These are phyloP conservation scores for Plodia interpunctella DNA, from an alignment of 1,140 invertebrate genomes.

Conservation along the genomic window DNA sequence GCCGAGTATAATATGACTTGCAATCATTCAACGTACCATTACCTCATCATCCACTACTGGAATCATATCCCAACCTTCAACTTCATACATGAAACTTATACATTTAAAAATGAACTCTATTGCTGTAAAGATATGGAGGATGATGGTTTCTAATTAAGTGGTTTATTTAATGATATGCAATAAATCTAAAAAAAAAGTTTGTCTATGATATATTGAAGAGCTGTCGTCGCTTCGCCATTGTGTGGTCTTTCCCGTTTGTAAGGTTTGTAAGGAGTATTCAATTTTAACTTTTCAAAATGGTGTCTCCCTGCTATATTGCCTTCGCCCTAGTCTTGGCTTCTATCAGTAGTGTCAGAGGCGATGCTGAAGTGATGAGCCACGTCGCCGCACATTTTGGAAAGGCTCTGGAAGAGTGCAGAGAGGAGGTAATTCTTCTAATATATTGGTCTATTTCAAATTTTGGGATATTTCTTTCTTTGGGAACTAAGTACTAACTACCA, in stretches of 20 bases:
- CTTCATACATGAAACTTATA: neutral
- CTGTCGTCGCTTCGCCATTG: neutral
- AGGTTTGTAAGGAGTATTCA: no score
- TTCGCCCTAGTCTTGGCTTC: constrained; percentile 2
- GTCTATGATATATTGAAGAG: constrained; percentile 10
- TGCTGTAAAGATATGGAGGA: neutral
- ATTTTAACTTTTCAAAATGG: neutral
- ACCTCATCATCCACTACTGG: neutral
- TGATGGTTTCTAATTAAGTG: neutral
- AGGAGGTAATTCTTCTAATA: constrained; percentile 43
- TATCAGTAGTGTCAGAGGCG: constrained; percentile 26
- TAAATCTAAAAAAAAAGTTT: constrained; percentile 5
- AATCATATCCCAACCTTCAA: neutral
- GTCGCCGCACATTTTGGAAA: constrained; percentile 67
- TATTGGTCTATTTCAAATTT: no score
- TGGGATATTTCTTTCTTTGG: no score
- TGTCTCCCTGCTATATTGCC: neutral
- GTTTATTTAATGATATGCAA: neutral
- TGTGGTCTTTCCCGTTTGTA: neutral
- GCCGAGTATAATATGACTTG: neutral
- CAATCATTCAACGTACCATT: neutral
- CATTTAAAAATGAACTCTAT: neutral
- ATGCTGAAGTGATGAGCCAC: constrained; percentile 64
- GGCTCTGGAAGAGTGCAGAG: constrained; percentile 57
- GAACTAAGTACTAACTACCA: no score